Evolutionary conservation across 1,140 invertebrate species (phyloP).

Genomic region (Zaprionus gabonicus): DNA sequence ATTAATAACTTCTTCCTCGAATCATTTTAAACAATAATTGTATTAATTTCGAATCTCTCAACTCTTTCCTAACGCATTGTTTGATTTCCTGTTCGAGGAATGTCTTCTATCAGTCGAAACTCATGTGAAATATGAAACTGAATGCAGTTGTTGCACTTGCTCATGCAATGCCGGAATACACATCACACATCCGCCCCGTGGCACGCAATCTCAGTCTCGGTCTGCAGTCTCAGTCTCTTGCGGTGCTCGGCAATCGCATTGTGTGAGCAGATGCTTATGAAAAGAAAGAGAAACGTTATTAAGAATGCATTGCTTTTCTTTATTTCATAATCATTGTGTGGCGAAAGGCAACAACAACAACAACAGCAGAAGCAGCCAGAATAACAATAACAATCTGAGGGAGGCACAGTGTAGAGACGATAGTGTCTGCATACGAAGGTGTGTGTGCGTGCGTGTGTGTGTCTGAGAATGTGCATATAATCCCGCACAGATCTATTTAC

Average conservation of each 20-base stretch:
- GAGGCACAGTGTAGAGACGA: not conserved
- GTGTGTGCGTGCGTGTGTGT: not conserved
- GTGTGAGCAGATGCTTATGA: slow-evolving; percentile 25
- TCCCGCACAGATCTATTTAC: slow-evolving; percentile 6
- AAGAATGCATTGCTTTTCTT: slow-evolving; percentile 66
- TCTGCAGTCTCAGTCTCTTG: not conserved
- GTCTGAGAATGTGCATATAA: not conserved
- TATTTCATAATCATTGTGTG: slow-evolving; percentile 61
- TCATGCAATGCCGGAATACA: not conserved
- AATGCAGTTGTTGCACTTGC: not conserved
- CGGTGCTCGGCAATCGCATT: slow-evolving; percentile 14
- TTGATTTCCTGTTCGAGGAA: not conserved
- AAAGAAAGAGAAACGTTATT: slow-evolving; percentile 31
- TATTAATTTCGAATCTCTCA: not conserved
- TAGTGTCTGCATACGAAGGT: too few relatives aligned
- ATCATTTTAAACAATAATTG: too few relatives aligned
- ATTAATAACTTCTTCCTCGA: too few relatives aligned
- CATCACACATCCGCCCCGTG: not conserved
- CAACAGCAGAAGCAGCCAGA: slow-evolving; percentile 7
- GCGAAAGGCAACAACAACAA: slow-evolving; percentile 29
- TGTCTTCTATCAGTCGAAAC: not conserved
- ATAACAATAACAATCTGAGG: slow-evolving; percentile 21
- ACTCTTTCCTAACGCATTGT: not conserved
- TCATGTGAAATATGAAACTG: not conserved
- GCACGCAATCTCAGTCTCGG: not conserved